Conservation (phyloP, 2,888 invertebrate species). For the Ametastegia equiseti region DNA sequence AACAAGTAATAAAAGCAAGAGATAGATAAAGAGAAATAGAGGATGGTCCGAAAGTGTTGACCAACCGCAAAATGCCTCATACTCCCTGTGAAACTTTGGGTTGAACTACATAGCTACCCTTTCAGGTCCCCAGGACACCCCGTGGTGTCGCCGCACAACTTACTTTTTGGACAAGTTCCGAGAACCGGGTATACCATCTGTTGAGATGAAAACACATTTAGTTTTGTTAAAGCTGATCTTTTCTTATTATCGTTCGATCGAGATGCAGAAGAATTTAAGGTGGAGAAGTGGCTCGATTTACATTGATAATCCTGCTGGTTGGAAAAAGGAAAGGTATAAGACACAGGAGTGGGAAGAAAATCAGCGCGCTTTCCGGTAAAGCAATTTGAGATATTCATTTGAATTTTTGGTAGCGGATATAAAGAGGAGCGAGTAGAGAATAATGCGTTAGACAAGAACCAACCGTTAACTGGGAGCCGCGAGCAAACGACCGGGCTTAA, state of each 20-base stretch:
- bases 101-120: constrained; percentile 39
- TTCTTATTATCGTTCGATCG: not conserved
- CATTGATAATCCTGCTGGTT: constrained; percentile 22
- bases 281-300: constrained; percentile 15
- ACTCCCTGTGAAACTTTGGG: not conserved
- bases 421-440: constrained; percentile 26
- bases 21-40: not conserved
- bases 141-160: constrained; percentile 20
- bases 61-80: not conserved
- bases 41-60: constrained; percentile 15
- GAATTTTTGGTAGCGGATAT: constrained; percentile 45
- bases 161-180: constrained; percentile 24
- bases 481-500: constrained; percentile 51
- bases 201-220: constrained; percentile 4
- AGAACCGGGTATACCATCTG: not conserved
- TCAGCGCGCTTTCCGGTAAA: not conserved
- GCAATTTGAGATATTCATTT: constrained; percentile 48
- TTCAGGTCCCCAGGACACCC: constrained; percentile 29
- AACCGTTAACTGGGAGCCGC: constrained; percentile 46
- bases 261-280: not conserved
- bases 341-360: not conserved
- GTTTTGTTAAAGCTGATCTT: constrained; percentile 18
- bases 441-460: constrained; percentile 36
- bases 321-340: not conserved
- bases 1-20: not conserved